A percentile compares a stretch with the other conserved stretches of the same genome.
Evolutionary conservation across 2,797 vertebrate species (phyloP).

Genomic region (Pangasius krempfi): DNA sequence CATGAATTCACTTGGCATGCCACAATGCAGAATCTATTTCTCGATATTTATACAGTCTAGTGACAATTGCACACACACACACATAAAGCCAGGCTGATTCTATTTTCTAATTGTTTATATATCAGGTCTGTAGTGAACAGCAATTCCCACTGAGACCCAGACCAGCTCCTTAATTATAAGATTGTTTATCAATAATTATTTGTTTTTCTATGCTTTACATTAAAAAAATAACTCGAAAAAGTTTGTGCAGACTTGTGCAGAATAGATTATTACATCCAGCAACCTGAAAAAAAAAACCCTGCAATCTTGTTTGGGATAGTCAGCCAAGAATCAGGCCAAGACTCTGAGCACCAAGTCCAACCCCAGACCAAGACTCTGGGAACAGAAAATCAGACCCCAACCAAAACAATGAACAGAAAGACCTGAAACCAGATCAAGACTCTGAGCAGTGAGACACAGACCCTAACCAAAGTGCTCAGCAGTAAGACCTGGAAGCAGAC

Average conservation of each 20-base stretch:
- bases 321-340: not conserved
- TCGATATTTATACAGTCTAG: not conserved
- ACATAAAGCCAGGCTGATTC: not conserved
- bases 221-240: not conserved
- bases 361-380: not conserved
- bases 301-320: not conserved
- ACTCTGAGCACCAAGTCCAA: not conserved
- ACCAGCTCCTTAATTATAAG: not conserved
- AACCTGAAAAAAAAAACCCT: not conserved
- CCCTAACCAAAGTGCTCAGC: not conserved
- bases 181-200: not conserved
- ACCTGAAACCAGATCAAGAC: not conserved
- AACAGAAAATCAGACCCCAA: not conserved
- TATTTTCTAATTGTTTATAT: not conserved
- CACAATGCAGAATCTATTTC: conserved; percentile 3
- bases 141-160: not conserved
- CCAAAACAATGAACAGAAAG: not conserved
- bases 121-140: not conserved
- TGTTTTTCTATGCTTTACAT: not conserved
- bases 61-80: not conserved
- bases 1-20: conserved; percentile 9
- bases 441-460: not conserved
- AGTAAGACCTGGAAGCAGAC: not conserved
- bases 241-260: not conserved
- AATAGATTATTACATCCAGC: not conserved